Percentiles rank a stretch among this genome's conserved stretches.
Evolutionary conservation across 53 echinoderm and acorn worm species (phyloP).

Genomic region (Hippasteria phrygiana): DNA sequence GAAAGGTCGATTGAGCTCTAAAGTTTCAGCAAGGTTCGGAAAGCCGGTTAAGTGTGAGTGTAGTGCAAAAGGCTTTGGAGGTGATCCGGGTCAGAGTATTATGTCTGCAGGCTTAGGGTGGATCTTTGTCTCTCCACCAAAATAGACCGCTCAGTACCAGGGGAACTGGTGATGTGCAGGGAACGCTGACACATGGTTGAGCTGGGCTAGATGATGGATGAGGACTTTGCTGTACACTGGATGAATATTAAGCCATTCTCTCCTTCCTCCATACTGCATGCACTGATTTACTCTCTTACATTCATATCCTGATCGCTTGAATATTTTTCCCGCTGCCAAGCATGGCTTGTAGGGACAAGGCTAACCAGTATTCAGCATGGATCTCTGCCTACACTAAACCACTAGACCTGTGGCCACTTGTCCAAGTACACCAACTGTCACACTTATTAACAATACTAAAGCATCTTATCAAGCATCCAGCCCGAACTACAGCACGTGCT

Average conservation of each 20-base stretch:
- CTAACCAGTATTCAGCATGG: slow-evolving; percentile 12
- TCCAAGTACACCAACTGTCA: slow-evolving; percentile 32
- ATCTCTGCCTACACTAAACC: background rate
- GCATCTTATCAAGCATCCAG: background rate
- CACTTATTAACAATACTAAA: slow-evolving; percentile 27
- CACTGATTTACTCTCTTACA: background rate
- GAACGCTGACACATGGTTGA: background rate
- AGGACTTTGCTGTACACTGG: background rate
- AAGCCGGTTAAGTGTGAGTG: background rate
- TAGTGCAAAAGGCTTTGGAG: background rate
- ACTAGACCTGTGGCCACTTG: background rate
- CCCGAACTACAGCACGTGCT: background rate
- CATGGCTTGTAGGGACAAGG: too few relatives aligned
- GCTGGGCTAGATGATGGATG: slow-evolving; percentile 20
- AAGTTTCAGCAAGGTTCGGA: background rate
- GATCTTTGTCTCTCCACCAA: background rate
- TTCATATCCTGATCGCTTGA: background rate
- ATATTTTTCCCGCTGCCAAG: background rate
- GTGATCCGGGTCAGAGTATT: slow-evolving; percentile 2
- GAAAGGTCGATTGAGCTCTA: too few relatives aligned
- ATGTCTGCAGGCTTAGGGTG: background rate
- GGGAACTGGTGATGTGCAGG: background rate
- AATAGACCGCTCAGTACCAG: too few relatives aligned
- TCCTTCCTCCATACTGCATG: background rate
- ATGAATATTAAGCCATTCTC: slow-evolving; percentile 7